phyloP scores from a whole-genome alignment of 2,888 invertebrate genomes.

The Metallyticus violacea region DNA sequence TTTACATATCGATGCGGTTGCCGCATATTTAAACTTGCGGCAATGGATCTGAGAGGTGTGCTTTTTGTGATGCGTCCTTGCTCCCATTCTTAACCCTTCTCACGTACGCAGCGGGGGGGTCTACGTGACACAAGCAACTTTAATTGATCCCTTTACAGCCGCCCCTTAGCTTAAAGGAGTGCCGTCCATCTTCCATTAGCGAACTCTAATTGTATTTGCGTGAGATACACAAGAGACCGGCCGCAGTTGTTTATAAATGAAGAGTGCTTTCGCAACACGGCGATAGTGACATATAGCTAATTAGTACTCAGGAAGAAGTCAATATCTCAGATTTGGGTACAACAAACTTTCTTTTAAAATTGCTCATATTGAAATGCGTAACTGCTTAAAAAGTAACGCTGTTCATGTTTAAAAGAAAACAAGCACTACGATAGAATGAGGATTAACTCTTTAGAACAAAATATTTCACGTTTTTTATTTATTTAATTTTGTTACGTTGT shows the following conservation, averaged over 20 bases:
- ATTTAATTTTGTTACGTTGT: too few relatives aligned
- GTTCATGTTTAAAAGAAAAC: too few relatives aligned
- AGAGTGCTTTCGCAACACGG: too few relatives aligned
- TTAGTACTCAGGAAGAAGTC: background rate
- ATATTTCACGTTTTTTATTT: too few relatives aligned
- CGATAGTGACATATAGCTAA: background rate
- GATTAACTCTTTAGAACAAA: too few relatives aligned
- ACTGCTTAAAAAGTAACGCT: too few relatives aligned
- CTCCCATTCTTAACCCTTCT: background rate
- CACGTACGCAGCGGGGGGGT: background rate
- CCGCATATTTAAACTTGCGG: background rate
- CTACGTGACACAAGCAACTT: background rate
- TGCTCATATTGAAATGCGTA: too few relatives aligned
- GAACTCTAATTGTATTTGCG: background rate
- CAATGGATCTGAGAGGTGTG: background rate
- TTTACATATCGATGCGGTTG: background rate
- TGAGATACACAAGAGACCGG: background rate
- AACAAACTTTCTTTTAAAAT: too few relatives aligned
- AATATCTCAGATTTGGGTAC: too few relatives aligned
- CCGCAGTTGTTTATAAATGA: background rate
- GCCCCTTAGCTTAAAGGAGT: background rate
- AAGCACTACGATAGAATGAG: too few relatives aligned
- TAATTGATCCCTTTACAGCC: background rate
- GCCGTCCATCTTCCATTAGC: background rate
- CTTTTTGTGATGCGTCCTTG: background rate